A percentile compares a stretch with the other conserved stretches of the same genome.
These are phyloP conservation scores for Anguilla pacifica DNA, from an alignment of 2,797 vertebrate species.

Conservation along the genomic window DNA sequence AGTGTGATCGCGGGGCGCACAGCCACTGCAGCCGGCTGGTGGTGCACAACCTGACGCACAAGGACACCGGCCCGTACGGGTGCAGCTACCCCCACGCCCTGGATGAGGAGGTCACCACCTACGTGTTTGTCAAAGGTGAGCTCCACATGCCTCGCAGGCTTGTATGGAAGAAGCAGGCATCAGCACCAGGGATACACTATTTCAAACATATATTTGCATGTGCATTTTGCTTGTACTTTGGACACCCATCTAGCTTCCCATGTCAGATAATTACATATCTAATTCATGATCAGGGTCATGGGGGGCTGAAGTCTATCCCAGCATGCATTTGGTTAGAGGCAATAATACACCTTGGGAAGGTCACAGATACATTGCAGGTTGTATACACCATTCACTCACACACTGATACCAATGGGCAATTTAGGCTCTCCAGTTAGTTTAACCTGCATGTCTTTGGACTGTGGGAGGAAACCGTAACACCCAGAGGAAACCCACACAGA, in stretches of 20 bases:
- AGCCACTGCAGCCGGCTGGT: constrained; percentile 74
- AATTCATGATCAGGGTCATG: too few species aligned
- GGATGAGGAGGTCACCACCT: constrained; percentile 60
- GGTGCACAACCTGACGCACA: constrained; percentile 60
- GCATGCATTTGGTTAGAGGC: too few species aligned
- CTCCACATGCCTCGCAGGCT: neutral
- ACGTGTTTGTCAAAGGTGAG: constrained; percentile 85
- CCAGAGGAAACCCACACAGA: too few species aligned
- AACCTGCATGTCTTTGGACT: too few species aligned
- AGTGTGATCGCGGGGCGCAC: constrained; percentile 53
- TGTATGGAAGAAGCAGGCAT: neutral
- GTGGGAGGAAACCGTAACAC: too few species aligned
- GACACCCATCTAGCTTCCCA: too few species aligned
- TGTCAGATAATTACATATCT: too few species aligned
- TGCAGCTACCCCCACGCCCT: constrained; percentile 61
- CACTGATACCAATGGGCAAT: too few species aligned
- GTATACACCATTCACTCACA: too few species aligned
- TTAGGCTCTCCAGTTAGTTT: too few species aligned
- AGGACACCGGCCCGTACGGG: constrained; percentile 79
- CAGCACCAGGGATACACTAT: neutral
- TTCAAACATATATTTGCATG: neutral
- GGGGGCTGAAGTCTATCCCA: too few species aligned
- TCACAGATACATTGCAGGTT: neutral
- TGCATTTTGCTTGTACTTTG: neutral
- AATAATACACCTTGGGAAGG: too few species aligned